These are phyloP conservation scores for Daktulosphaira vitifoliae DNA, from an alignment of 1,140 invertebrate species.

Conservation along the genomic window DNA sequence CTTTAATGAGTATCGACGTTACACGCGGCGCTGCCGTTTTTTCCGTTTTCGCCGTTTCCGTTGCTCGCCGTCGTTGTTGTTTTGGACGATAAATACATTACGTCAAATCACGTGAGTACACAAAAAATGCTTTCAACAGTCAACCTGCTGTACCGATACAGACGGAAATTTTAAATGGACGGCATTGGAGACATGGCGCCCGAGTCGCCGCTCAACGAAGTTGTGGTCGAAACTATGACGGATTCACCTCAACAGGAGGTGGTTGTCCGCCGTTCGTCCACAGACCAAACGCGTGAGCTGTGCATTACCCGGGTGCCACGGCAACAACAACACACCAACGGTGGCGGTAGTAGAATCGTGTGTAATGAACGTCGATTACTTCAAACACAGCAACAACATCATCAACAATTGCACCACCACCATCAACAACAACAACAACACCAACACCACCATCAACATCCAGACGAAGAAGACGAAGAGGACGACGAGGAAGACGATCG, in stretches of 20 bases:
- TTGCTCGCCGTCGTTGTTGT: too few relatives aligned
- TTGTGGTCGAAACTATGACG: conserved; percentile 24
- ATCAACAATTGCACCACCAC: background rate
- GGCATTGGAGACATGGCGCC: conserved; percentile 1
- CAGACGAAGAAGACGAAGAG: background rate
- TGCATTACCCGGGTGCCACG: conserved; percentile 30
- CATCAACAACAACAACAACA: background rate
- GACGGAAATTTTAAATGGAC: too few relatives aligned
- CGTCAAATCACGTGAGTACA: too few relatives aligned
- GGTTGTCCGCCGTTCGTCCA: conserved; percentile 4
- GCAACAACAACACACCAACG: background rate
- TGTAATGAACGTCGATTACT: conserved; percentile 12
- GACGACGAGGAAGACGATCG: background rate
- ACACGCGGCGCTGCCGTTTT: too few relatives aligned
- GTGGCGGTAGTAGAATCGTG: conserved; percentile 6
- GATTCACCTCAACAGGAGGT: background rate
- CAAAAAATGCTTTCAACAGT: too few relatives aligned
- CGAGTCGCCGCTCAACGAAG: conserved; percentile 30
- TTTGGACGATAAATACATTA: too few relatives aligned
- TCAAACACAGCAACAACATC: background rate
- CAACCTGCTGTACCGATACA: too few relatives aligned
- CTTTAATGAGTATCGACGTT: too few relatives aligned
- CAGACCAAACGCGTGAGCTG: conserved; percentile 17
- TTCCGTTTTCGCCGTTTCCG: too few relatives aligned
- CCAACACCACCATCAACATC: background rate